A percentile compares a stretch with the other conserved stretches of the same genome.
Conservation (phyloP, 1,140 invertebrate genomes). For the Panagrolaimus sp. region DNA sequence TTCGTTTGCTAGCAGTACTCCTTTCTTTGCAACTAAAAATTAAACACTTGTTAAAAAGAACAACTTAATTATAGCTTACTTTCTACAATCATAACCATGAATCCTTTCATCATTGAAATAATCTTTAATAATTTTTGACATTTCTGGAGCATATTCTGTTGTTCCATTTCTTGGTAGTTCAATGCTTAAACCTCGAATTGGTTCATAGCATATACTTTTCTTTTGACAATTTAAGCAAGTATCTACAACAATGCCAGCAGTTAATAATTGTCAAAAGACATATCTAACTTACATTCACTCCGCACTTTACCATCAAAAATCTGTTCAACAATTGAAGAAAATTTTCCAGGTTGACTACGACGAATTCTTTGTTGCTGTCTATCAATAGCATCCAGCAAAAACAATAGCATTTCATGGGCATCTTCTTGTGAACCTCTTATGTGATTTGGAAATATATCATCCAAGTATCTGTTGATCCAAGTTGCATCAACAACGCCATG, state of each 20-base stretch:
- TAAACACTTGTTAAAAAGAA: no score
- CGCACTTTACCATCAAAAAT: background rate
- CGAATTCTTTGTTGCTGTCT: background rate
- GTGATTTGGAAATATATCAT: slow-evolving; percentile 11
- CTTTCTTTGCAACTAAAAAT: background rate
- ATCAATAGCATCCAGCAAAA: slow-evolving; percentile 10
- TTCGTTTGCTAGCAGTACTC: background rate
- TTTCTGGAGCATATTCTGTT: background rate
- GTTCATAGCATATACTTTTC: slow-evolving; percentile 2
- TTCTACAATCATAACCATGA: background rate
- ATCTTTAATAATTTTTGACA: background rate
- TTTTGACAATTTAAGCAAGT: background rate
- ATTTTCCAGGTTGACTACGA: background rate
- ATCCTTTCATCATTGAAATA: slow-evolving; percentile 10
- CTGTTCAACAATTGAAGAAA: slow-evolving; percentile 6
- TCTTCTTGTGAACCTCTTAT: background rate
- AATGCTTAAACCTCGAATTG: background rate
- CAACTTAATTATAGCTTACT: no score
- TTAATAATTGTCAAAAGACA: background rate
- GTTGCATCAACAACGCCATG: background rate
- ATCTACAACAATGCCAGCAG: background rate
- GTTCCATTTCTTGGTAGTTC: background rate
- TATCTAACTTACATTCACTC: slow-evolving; percentile 7
- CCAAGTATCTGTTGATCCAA: slow-evolving; percentile 6
- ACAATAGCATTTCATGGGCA: background rate